Evolutionary conservation across 2,113 vertebrate species (phyloP).

Genomic region (Trematocara macrostoma): DNA sequence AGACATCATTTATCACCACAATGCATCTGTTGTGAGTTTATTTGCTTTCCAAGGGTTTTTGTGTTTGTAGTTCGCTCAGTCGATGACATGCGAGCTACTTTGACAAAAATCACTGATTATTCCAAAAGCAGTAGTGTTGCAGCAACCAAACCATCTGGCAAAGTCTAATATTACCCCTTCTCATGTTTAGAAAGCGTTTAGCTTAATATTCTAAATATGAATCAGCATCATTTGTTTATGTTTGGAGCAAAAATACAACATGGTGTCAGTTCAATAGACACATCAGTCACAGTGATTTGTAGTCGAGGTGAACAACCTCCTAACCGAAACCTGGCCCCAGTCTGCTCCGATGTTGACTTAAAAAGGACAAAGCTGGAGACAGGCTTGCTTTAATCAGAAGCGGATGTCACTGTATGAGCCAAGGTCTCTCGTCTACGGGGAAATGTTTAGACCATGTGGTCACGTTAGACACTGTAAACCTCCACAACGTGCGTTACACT

Average conservation of each 20-base stretch:
- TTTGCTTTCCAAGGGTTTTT: conserved; percentile 25
- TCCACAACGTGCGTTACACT: background rate
- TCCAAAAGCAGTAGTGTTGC: background rate
- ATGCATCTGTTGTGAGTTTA: conserved; percentile 52
- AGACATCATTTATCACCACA: conserved; percentile 14
- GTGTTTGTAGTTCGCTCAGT: conserved; percentile 1
- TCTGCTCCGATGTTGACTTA: conserved; percentile 20
- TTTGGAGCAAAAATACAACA: background rate
- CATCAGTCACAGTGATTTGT: conserved; percentile 12
- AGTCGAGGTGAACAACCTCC: background rate
- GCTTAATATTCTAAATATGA: background rate
- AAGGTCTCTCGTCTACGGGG: conserved; percentile 19
- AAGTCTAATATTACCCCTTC: background rate
- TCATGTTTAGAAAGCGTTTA: background rate
- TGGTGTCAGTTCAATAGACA: background rate
- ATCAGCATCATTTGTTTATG: background rate
- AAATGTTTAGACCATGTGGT: conserved; percentile 33
- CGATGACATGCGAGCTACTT: background rate
- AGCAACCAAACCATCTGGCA: background rate
- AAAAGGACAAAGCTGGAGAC: conserved; percentile 44
- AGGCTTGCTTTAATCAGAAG: conserved; percentile 47
- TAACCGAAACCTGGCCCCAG: conserved; percentile 9
- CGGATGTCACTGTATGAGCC: conserved; percentile 47
- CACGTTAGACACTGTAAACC: background rate
- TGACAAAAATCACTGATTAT: background rate